A percentile compares a stretch with the other conserved stretches of the same genome.
Conservation (phyloP, 2,888 invertebrate genomes). For the Stictocephala bisonia region DNA sequence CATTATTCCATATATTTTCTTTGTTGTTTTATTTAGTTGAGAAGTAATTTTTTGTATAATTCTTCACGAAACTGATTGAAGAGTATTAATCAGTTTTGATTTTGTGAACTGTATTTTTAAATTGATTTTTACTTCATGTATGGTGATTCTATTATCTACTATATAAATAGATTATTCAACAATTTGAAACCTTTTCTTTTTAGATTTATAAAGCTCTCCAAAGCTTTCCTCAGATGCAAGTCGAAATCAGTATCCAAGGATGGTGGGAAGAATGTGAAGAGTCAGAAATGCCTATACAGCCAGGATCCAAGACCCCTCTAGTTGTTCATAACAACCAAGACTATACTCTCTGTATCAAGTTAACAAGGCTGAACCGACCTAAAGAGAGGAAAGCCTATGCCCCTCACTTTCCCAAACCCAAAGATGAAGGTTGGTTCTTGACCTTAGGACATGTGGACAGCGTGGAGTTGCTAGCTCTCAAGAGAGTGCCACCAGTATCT, state of each 20-base stretch:
- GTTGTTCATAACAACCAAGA: conserved; percentile 77
- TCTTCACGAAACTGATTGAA: no score
- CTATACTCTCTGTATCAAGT: conserved; percentile 70
- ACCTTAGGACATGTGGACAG: conserved; percentile 80
- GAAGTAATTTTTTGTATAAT: no score
- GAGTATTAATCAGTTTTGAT: no score
- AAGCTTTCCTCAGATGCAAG: conserved; percentile 73
- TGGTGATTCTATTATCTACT: no score
- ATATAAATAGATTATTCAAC: no score
- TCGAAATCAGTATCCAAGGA: conserved; percentile 71
- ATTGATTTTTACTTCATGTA: no score
- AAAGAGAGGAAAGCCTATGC: conserved; percentile 74
- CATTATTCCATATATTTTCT: no score
- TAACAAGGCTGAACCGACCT: conserved; percentile 51
- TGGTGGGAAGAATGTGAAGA: conserved; percentile 62
- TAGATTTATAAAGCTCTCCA: conserved; percentile 68
- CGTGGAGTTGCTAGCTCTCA: conserved; percentile 83
- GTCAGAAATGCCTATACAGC: conserved; percentile 52
- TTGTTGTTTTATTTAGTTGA: no score
- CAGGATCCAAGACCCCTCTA: conserved; percentile 63
- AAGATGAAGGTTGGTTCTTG: conserved; percentile 96
- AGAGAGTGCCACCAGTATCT: conserved; percentile 73
- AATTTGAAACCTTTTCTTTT: neutral
- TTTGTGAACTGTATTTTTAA: no score
- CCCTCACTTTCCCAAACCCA: conserved; percentile 90